These are phyloP conservation scores for Somateria mollissima DNA, from an alignment of 2,797 vertebrate genomes.

Conservation along the genomic window DNA sequence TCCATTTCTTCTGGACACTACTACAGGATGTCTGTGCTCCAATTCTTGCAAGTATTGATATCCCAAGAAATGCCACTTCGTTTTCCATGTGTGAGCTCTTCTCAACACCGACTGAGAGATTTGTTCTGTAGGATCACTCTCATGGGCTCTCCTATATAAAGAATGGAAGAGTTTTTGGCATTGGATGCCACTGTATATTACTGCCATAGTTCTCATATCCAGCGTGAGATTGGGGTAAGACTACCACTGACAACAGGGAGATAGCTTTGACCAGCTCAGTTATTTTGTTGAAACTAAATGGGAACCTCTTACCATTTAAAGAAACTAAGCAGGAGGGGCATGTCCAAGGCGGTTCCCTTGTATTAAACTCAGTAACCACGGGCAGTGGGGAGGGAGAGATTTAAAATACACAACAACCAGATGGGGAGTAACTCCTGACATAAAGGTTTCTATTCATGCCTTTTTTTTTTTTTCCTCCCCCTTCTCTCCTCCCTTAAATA, in stretches of 20 bases:
- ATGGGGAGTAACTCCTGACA: not conserved
- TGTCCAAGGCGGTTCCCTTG: not conserved
- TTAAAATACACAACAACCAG: not conserved
- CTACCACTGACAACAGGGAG: not conserved
- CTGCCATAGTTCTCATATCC: not conserved
- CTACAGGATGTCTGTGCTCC: not conserved
- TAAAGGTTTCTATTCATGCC: constrained; percentile 21
- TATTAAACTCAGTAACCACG: not conserved
- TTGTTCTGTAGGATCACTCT: not conserved
- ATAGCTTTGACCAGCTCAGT: not conserved
- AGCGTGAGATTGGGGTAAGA: not conserved
- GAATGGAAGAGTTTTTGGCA: not conserved
- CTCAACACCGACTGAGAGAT: not conserved
- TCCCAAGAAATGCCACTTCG: not conserved
- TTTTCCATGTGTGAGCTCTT: not conserved
- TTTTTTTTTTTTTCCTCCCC: not conserved
- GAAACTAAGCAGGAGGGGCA: not conserved
- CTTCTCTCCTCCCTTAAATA: not conserved
- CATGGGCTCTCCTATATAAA: not conserved
- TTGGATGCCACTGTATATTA: not conserved
- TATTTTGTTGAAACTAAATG: not conserved
- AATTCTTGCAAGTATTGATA: not conserved
- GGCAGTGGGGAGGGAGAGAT: not conserved
- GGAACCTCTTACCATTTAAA: not conserved
- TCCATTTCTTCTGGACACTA: not conserved